phyloP scores from a whole-genome alignment of 2,113 vertebrate species.

The Pristiophorus japonicus region DNA sequence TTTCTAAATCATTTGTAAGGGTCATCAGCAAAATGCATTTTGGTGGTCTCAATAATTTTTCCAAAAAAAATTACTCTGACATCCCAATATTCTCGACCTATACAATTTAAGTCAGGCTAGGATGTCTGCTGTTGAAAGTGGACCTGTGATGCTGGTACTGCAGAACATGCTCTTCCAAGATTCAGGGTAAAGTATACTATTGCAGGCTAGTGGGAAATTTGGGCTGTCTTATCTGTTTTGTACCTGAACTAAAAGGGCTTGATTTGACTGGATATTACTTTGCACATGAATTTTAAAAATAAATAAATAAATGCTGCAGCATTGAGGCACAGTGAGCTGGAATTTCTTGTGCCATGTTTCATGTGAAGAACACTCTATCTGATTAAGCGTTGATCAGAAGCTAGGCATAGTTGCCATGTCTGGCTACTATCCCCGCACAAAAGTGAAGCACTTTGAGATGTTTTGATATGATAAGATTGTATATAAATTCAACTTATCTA shows the following conservation, averaged over 20 bases:
- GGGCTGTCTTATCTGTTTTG: not conserved
- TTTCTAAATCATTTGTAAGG: not conserved
- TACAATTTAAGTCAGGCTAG: not conserved
- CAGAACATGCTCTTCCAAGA: not conserved
- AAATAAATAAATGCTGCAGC: not conserved
- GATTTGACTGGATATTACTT: not conserved
- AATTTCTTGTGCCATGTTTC: not conserved
- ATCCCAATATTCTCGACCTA: not conserved
- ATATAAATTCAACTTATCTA: not conserved
- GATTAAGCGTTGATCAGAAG: not conserved
- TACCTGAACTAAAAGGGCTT: not conserved
- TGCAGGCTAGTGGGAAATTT: not conserved
- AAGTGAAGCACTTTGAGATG: not conserved
- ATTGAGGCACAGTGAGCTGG: not conserved
- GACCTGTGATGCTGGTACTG: too few relatives aligned
- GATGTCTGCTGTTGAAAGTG: not conserved
- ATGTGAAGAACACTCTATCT: not conserved
- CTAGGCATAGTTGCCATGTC: not conserved
- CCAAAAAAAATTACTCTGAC: not conserved
- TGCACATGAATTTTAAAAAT: not conserved
- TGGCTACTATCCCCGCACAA: not conserved
- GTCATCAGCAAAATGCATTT: not conserved
- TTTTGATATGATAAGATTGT: not conserved
- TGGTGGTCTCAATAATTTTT: not conserved
- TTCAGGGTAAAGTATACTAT: not conserved